Evolutionary conservation across 2,888 invertebrate genomes (phyloP), one percentile per base, ranked within the genome.

Genomic region (Glaucopsyche alexis): DNA sequence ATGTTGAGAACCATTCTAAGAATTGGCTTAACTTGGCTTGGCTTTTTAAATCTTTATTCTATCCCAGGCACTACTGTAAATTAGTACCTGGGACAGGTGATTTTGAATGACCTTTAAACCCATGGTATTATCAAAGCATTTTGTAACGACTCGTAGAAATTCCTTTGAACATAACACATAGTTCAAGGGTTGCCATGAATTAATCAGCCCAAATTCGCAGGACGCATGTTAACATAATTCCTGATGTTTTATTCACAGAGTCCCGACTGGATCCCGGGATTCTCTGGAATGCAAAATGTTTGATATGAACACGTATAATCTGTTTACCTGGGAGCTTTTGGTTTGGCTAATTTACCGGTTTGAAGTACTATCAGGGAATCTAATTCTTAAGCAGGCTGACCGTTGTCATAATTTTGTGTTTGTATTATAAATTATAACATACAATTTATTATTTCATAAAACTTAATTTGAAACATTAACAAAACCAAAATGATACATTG

Each of bases 241-340:
- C 76, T 77, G 65, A 78, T 78, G 78, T 77, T 76, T 78, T 78
- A 78, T 78, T 78, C 78, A 78, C 75, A 71, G 72, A 52, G 73
- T 19, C 73, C 75, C 75, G 71, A 76, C 74, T 75, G 73, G 19
- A 9, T 60, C 29, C 29, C 50, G 71, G 71, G 1, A 47, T 16
- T 69, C 72, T 40, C 71, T 69, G 70, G 69, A 73, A 75, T 76
- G 74, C 64, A 74, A 73, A 74, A 69, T 72, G 66, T 47, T 71
- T 73, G 74, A 72, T 66, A 66, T 66, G 72, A 66, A 66, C 42
- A 66, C 50, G 29, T 14, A 38, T 50, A 65, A 66, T 66, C 40
- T 66, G 29, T 40, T 50, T 67, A 16, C 13, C 42, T 19, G 52
- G 49, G 45, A 47, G 29, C 13, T 60, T 11, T 38, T 13, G 60